Percentiles rank a stretch among this genome's conserved stretches.
Evolutionary conservation across 2,113 vertebrate genomes (phyloP).

Genomic region (Phaethon lepturus): DNA sequence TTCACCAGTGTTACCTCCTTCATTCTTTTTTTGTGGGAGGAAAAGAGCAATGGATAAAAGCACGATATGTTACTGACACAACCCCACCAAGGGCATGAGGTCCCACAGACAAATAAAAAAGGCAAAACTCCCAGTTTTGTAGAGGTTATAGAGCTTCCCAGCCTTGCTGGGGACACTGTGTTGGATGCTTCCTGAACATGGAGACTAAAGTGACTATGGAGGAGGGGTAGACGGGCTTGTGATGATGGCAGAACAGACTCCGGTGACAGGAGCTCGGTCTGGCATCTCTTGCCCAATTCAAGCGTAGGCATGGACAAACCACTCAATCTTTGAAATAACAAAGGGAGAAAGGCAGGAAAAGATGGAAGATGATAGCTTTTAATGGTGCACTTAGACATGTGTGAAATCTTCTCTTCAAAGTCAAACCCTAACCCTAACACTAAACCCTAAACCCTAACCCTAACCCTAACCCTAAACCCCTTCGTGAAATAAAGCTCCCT

Average conservation of each 20-base stretch:
- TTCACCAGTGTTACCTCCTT: background rate
- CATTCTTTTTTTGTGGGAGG: background rate
- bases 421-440: no score
- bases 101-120: background rate
- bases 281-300: background rate
- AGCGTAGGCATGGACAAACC: background rate
- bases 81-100: fast-evolving
- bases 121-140: background rate
- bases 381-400: background rate
- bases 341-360: background rate
- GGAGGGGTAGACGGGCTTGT: background rate
- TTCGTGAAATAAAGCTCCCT: background rate
- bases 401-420: background rate
- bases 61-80: background rate
- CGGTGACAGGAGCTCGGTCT: background rate
- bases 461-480: no score
- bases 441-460: no score
- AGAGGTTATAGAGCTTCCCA: background rate
- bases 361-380: background rate
- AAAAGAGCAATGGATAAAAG: background rate
- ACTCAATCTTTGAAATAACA: background rate
- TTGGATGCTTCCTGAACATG: background rate
- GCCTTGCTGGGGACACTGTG: background rate
- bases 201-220: background rate
- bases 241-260: background rate